Conservation (phyloP, 2,797 vertebrate species). For the Enteromius argenteus region DNA sequence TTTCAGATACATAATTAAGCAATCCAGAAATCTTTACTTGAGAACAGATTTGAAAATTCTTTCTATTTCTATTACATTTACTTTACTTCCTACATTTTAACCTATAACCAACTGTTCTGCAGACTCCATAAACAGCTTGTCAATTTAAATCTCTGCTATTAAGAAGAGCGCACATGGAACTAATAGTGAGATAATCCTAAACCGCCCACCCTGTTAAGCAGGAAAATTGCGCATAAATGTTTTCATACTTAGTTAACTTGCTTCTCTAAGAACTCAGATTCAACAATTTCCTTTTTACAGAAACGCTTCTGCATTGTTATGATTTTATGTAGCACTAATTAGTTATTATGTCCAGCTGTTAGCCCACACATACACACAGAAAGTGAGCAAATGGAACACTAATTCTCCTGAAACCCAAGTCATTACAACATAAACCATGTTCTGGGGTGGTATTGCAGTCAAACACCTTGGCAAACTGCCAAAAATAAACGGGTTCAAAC, state of each 20-base stretch:
- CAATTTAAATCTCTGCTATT: not conserved
- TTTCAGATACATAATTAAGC: not conserved
- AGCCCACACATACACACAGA: not conserved
- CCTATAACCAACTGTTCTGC: not conserved
- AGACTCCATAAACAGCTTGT: not conserved
- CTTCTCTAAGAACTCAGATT: not conserved
- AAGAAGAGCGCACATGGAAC: not conserved
- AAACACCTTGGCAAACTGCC: conserved; percentile 14
- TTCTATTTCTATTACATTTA: not conserved
- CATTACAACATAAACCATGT: not conserved
- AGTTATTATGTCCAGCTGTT: conserved; percentile 8
- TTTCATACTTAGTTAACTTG: not conserved
- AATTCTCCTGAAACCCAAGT: conserved; percentile 2
- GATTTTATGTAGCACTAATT: not conserved
- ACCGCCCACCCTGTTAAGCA: not conserved
- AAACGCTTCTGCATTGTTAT: not conserved
- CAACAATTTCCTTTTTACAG: not conserved
- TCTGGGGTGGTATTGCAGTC: not conserved
- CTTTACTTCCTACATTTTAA: not conserved
- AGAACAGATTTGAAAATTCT: not conserved
- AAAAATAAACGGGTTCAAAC: conserved; percentile 3
- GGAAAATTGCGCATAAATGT: not conserved
- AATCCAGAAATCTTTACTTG: not conserved
- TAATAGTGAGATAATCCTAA: not conserved
- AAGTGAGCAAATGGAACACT: not conserved